phyloP scores from a whole-genome alignment of 2,888 invertebrate species.

The Callosobruchus maculatus region DNA sequence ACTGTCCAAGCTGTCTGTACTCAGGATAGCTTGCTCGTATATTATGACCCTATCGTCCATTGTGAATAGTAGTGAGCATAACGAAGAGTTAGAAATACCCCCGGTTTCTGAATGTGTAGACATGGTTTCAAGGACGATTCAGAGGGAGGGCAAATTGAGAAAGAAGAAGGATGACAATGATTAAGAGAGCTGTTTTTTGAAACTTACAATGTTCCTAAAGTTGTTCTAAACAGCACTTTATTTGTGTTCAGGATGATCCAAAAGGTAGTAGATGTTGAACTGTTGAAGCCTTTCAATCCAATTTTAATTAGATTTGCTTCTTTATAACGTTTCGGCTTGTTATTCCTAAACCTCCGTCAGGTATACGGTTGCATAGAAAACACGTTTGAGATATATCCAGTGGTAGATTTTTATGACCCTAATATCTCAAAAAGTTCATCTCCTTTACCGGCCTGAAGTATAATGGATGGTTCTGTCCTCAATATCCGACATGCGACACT shows the following conservation, averaged over 20 bases:
- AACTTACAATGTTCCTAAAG: not conserved
- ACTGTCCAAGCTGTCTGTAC: constrained; percentile 85
- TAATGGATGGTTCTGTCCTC: no score
- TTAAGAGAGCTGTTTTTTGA: constrained; percentile 18
- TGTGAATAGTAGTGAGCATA: constrained; percentile 62
- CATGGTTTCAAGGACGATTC: constrained; percentile 85
- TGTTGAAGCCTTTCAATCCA: not conserved
- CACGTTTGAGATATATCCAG: no score
- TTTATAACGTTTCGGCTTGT: no score
- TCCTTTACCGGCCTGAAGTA: no score
- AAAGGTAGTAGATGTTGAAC: no score
- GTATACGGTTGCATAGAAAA: no score
- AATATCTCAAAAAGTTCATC: no score
- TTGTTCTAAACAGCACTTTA: not conserved
- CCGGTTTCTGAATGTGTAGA: constrained; percentile 77
- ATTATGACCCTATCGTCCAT: constrained; percentile 81
- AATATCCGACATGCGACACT: no score
- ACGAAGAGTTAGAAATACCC: constrained; percentile 47
- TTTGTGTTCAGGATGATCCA: not conserved
- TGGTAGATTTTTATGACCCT: no score
- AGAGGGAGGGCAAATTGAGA: constrained; percentile 84
- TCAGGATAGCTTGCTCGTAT: constrained; percentile 91
- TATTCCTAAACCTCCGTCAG: no score
- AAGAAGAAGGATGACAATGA: constrained; percentile 75
- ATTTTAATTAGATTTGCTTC: no score